A percentile compares a stretch with the other conserved stretches of the same genome.
Evolutionary conservation across 2,113 vertebrate genomes (phyloP).

Genomic region (Dromas ardeola): DNA sequence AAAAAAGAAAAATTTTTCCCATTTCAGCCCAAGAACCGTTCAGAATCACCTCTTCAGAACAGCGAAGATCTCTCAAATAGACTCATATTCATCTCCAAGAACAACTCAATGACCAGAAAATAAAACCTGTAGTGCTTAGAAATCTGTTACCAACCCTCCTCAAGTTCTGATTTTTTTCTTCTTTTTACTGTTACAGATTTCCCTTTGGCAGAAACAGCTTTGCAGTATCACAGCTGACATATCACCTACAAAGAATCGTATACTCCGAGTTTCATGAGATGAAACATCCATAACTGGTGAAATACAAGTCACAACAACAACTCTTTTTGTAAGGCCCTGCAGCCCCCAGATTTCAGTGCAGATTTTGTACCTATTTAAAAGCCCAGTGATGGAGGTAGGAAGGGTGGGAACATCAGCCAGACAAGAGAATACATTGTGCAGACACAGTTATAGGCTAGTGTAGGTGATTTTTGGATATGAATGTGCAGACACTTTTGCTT

Average conservation of each 20-base stretch:
- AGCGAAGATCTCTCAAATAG: not conserved
- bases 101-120: not conserved
- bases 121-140: not conserved
- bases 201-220: not conserved
- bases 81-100: not conserved
- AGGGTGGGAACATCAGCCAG: not conserved
- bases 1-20: not conserved
- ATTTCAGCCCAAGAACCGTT: not conserved
- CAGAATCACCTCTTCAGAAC: not conserved
- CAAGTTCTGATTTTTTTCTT: fast-evolving
- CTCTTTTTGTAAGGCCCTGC: not conserved
- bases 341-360: not conserved
- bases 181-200: not conserved
- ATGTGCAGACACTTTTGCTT: not conserved
- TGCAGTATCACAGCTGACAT: not conserved
- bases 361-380: not conserved
- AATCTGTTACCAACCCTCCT: not conserved
- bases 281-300: not conserved
- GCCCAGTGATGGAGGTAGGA: not conserved
- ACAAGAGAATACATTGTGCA: not conserved
- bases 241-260: not conserved
- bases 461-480: not conserved
- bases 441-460: fast-evolving
- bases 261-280: not conserved
- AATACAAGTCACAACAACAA: not conserved